Conservation (phyloP, 1,140 invertebrate genomes). For the Aphaenogaster ashmeadi region DNA sequence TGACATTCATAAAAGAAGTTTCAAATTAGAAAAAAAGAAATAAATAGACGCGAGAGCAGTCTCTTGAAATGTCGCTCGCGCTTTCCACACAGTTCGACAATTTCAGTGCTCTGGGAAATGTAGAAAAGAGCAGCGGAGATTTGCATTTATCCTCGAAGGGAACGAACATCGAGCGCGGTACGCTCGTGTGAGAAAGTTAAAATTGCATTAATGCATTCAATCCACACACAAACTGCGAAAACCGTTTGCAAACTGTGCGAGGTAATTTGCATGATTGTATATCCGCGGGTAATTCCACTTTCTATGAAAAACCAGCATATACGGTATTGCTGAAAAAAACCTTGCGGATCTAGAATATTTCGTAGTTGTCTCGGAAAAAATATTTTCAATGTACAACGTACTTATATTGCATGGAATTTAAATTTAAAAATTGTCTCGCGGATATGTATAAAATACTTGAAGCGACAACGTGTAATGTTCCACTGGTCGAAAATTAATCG, state of each 20-base stretch:
- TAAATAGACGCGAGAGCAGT: background rate
- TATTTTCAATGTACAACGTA: background rate
- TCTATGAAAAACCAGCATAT: constrained; percentile 3
- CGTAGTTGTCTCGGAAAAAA: background rate
- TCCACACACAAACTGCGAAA: constrained; percentile 34
- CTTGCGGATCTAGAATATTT: background rate
- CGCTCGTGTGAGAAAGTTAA: constrained; percentile 56
- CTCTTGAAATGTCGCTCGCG: background rate
- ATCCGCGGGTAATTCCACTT: constrained; percentile 5
- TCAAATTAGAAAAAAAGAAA: background rate
- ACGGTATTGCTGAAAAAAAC: background rate
- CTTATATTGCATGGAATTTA: background rate
- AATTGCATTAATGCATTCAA: constrained; percentile 60
- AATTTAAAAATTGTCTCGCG: background rate
- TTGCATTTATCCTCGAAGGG: constrained; percentile 54
- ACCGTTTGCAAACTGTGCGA: constrained; percentile 53
- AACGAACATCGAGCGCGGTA: constrained; percentile 5
- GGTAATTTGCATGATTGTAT: constrained; percentile 56
- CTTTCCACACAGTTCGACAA: constrained; percentile 36
- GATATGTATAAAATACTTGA: background rate
- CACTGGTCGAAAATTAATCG: background rate
- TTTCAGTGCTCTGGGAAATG: constrained; percentile 25
- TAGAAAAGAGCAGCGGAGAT: constrained; percentile 40
- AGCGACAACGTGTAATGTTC: background rate
- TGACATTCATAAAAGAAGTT: constrained; percentile 29